Evolutionary conservation across 2,113 vertebrate species (phyloP), one percentile per base, ranked within the genome.

Genomic region (Mirza zaza): DNA sequence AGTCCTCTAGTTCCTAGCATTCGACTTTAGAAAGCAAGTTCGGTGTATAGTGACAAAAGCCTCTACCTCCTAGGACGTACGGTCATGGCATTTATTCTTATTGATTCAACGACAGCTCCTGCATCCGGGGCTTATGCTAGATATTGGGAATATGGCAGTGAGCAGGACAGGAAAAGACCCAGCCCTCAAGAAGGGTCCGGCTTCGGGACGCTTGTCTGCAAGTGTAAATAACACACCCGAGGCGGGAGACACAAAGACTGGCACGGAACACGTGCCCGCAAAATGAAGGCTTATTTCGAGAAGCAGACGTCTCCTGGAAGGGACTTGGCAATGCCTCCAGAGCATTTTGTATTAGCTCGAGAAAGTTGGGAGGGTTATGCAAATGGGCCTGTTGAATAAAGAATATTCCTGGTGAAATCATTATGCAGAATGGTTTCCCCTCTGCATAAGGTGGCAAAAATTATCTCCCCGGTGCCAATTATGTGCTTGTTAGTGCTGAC

Each of bases 401-500:
- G 98, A 98, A 98, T 98, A 98, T 98, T 98, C 98, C 98, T 97
- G 98, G 98, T 98, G 98, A 98, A 98, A 98, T 98, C 98, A 98
- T 98, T 98, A 98, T 98, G 98, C 98, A 98, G 97, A 97, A 88
- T 92, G 94, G 97, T 98, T 98, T 98, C 97, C 98, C 98, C 98
- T 98, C 97, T 98, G 98, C 98, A 98, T 98, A 98, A 98, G 98
- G 98, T 98, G 98, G 98, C 98, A 98, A 98, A 98, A 98, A 98
- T 98, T 98, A 98, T 98, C 98, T 98, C 98, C 97, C 98, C 68
- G 57, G 98, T 98, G 98, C 98, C 98, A 98, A 98, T 98, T 98
- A 98, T 98, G 97, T 98, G 98, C 98, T 99, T 98, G 98, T 99
- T 98, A 99, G 98, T 96, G 96, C 97, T 98, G 98, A 98, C 98